phyloP scores from a whole-genome alignment of 2,888 invertebrate species.

The Mimumesa dahlbomi region DNA sequence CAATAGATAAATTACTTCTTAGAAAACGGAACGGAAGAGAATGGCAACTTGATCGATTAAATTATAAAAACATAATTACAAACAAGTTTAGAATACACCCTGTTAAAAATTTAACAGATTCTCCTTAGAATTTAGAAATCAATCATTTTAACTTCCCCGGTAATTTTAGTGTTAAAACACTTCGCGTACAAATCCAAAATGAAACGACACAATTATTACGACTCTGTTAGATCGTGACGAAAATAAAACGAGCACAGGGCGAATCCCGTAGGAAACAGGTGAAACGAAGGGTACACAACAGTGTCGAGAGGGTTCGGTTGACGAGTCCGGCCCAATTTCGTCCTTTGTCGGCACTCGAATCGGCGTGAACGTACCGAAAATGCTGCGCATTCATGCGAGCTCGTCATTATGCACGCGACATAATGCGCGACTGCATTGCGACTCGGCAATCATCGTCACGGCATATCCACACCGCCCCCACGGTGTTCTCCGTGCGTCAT shows the following conservation, averaged over 20 bases:
- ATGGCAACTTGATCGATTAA: too few species aligned
- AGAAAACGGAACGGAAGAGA: neutral
- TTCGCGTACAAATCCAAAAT: too few species aligned
- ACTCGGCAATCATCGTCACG: slow-evolving; percentile 70
- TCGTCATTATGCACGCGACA: slow-evolving; percentile 71
- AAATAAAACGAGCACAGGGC: neutral
- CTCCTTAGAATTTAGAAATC: too few species aligned
- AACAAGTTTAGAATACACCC: too few species aligned
- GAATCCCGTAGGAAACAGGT: neutral
- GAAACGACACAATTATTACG: too few species aligned
- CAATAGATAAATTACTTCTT: too few species aligned
- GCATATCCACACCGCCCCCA: slow-evolving; percentile 37
- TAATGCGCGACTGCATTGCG: slow-evolving; percentile 69
- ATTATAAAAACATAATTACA: too few species aligned
- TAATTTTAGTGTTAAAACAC: too few species aligned
- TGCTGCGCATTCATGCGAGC: slow-evolving; percentile 69
- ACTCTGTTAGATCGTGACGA: too few species aligned
- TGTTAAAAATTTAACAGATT: too few species aligned
- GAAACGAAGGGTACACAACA: neutral
- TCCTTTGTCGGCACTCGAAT: slow-evolving; percentile 60
- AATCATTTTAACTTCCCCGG: too few species aligned
- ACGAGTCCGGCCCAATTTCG: slow-evolving; percentile 50
- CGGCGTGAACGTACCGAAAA: slow-evolving; percentile 67
- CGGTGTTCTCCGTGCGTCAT: slow-evolving; percentile 48
- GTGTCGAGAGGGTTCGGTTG: slow-evolving; percentile 8